Evolutionary conservation across 2,888 invertebrate genomes (phyloP), one percentile per base, ranked within the genome.

Genomic region (Drosophila nr. perissopoda): DNA sequence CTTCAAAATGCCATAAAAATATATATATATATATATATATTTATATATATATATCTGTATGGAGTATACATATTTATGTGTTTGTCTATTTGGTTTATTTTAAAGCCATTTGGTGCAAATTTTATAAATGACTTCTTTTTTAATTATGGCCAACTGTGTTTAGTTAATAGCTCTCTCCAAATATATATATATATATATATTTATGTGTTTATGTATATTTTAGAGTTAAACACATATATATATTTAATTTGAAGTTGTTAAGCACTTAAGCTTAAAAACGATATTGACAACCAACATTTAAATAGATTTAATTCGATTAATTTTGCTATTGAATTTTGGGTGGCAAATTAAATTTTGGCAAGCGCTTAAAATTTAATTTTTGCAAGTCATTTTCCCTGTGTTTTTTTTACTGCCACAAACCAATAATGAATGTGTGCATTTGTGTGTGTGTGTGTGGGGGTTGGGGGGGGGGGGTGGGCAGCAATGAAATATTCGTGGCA

Each of bases 401-500:
- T 31, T 59, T 54, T 54, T 59, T 27, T 16, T 16, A 18, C 49
- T 52, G 25, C 27, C 56, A 49, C 29, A 57, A 40, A 48, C 42
- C 49, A 4, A 61, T 56, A 11, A 10, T 33, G 33, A 0, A 29
- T 10, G 7, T 58, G 21, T n/a, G 33, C 16, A 3, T 7, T 8
- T 33, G 52, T 63, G 34, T 56, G 59, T 33, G 27, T 27, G 34
- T 57, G 11, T 52, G 52, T 53, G 36, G n/a, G n/a, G n/a, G n/a
- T n/a, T n/a, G n/a, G n/a, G n/a, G n/a, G n/a, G n/a, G 38, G 25
- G 16, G 33, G 18, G 52, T 31, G 29, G 40, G 33, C 27, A 61
- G 59, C 65, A 81, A 81, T 77, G 63, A 81, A 77, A 67, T 67
- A 67, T 81, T 64, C 36, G 63, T 63, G 51, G 60, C 48, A 36